Evolutionary conservation across 2,888 invertebrate genomes (phyloP).

Genomic region (Lithophane ornitopus): DNA sequence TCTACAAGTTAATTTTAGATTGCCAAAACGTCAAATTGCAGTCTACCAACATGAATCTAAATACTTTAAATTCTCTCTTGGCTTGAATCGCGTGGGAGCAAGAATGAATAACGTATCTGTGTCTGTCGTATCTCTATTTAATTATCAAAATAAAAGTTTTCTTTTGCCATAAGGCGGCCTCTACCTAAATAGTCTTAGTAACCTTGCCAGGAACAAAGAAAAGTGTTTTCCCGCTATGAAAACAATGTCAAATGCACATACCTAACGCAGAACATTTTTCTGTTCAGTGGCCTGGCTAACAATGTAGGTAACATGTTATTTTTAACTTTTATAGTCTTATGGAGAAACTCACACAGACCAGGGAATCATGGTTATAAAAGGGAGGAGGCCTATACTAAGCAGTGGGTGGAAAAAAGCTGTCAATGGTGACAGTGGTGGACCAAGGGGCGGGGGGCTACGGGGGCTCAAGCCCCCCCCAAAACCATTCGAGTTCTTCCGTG

Average conservation of each 20-base stretch:
- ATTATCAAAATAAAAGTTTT: background rate
- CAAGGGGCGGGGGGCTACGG: too few species aligned
- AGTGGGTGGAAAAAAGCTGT: too few species aligned
- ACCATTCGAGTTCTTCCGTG: too few species aligned
- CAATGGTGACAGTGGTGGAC: too few species aligned
- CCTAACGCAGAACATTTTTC: constrained; percentile 40
- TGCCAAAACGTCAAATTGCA: background rate
- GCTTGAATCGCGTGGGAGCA: background rate
- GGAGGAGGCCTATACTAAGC: too few species aligned
- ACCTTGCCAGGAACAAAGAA: background rate
- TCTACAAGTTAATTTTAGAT: background rate
- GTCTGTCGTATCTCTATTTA: background rate
- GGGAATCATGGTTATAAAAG: too few species aligned
- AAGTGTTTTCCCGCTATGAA: constrained; percentile 3
- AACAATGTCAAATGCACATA: constrained; percentile 36
- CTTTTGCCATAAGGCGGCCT: too few species aligned
- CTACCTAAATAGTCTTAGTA: background rate
- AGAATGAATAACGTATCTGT: background rate
- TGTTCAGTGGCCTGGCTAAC: constrained; percentile 50
- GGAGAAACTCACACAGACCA: too few species aligned
- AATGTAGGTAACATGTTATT: constrained; percentile 39
- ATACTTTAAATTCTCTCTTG: background rate
- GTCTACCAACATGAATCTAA: constrained; percentile 3
- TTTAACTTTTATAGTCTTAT: constrained; percentile 27
- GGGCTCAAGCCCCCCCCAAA: too few species aligned